phyloP scores from a whole-genome alignment of 2,113 vertebrate species.

The Tyrannus savana region DNA sequence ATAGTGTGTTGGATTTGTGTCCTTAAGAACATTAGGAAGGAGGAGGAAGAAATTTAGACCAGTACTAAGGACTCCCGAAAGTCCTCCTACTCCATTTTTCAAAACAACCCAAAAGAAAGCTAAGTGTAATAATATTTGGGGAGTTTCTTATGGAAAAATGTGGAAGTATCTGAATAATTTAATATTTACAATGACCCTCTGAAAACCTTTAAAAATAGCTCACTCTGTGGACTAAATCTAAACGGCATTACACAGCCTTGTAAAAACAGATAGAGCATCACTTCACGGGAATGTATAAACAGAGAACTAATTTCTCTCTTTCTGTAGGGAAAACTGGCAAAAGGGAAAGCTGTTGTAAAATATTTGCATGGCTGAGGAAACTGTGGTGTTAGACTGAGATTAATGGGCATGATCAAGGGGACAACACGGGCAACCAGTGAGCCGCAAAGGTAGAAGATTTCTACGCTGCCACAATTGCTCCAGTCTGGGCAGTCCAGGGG shows the following conservation, averaged over 20 bases:
- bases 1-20: background rate
- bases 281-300: background rate
- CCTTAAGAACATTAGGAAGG: background rate
- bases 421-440: background rate
- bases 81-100: background rate
- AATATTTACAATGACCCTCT: background rate
- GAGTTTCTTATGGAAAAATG: background rate
- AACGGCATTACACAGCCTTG: background rate
- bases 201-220: constrained; percentile 14
- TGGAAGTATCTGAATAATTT: background rate
- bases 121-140: background rate
- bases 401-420: background rate
- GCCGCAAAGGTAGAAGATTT: background rate
- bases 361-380: background rate
- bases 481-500: background rate
- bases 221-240: background rate
- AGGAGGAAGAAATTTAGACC: background rate
- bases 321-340: background rate
- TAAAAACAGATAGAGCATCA: constrained; percentile 5
- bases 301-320: constrained; percentile 2
- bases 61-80: background rate
- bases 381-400: background rate
- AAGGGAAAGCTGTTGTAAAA: background rate
- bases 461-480: background rate
- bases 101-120: background rate